Conservation (phyloP, 2,797 vertebrate species). For the Platyrinchus mystaceus region DNA sequence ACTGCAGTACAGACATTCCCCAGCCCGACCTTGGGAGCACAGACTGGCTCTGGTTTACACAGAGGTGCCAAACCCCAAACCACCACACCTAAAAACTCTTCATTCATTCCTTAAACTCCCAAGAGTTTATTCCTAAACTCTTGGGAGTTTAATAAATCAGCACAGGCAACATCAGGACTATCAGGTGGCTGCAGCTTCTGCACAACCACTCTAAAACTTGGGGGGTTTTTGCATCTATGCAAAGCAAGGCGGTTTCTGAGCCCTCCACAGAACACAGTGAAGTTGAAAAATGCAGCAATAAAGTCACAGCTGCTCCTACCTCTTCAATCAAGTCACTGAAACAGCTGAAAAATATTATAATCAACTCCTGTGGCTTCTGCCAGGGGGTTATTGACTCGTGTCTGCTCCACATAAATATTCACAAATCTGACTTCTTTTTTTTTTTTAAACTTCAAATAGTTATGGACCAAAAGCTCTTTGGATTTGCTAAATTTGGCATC, state of each 20-base stretch:
- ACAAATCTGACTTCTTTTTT: background rate
- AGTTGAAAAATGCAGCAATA: background rate
- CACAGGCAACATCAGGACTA: too few relatives aligned
- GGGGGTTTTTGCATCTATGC: background rate
- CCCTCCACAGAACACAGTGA: background rate
- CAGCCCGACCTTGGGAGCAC: background rate
- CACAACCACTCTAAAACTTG: background rate
- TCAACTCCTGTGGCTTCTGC: background rate
- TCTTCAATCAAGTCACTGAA: background rate
- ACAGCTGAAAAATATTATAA: background rate
- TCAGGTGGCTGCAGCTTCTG: background rate
- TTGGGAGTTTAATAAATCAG: too few relatives aligned
- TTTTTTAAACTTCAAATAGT: background rate
- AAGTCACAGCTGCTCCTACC: background rate
- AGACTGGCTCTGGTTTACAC: background rate
- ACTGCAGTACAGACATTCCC: background rate
- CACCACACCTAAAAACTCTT: background rate
- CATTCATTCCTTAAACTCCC: background rate
- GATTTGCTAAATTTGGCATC: background rate
- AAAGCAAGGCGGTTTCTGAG: background rate
- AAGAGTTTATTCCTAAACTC: too few relatives aligned
- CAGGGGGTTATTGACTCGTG: background rate
- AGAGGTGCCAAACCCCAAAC: background rate
- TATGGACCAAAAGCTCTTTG: background rate
- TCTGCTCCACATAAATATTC: background rate